A percentile compares a stretch with the other conserved stretches of the same genome.
These are phyloP conservation scores for Rhabditophanes sp. DNA, from an alignment of 2,888 invertebrate species.

Conservation along the genomic window DNA sequence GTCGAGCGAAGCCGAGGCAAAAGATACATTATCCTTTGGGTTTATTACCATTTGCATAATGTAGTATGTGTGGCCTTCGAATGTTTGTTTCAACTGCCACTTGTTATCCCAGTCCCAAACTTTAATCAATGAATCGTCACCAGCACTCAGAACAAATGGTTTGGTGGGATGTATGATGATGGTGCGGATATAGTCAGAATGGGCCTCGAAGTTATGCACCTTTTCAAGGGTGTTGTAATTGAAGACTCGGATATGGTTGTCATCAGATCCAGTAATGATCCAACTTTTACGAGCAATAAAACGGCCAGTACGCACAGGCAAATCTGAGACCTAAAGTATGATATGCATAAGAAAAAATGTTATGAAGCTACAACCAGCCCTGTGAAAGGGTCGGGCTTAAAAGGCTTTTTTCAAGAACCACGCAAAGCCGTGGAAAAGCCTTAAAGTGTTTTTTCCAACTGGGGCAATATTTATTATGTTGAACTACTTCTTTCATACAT, in stretches of 20 bases:
- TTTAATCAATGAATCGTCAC: slow-evolving; percentile 94
- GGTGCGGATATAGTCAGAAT: slow-evolving; percentile 83
- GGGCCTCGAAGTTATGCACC: slow-evolving; percentile 82
- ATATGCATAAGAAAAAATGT: slow-evolving; percentile 31
- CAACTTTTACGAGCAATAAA: slow-evolving; percentile 95
- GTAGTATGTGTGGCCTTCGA: slow-evolving; percentile 93
- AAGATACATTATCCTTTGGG: slow-evolving; percentile 98
- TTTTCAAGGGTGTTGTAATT: slow-evolving; percentile 96
- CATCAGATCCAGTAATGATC: slow-evolving; percentile 82
- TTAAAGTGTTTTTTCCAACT: not conserved
- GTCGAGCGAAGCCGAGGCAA: slow-evolving; percentile 95
- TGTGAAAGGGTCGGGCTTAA: too few species aligned
- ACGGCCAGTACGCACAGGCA: slow-evolving; percentile 84
- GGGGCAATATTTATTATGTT: not conserved
- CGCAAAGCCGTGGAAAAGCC: slow-evolving; percentile 4
- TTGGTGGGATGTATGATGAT: slow-evolving; percentile 94
- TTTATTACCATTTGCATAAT: slow-evolving; percentile 99
- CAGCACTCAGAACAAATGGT: slow-evolving; percentile 71
- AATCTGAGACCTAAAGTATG: slow-evolving; percentile 60
- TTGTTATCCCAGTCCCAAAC: slow-evolving; percentile 99
- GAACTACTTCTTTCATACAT: too few species aligned
- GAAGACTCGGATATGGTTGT: slow-evolving; percentile 62
- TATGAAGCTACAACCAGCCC: not conserved
- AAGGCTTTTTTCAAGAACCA: too few species aligned
- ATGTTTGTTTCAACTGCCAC: slow-evolving; percentile 93